These are phyloP conservation scores for Spea hammondii DNA, from an alignment of 2,797 vertebrate species.

Conservation along the genomic window DNA sequence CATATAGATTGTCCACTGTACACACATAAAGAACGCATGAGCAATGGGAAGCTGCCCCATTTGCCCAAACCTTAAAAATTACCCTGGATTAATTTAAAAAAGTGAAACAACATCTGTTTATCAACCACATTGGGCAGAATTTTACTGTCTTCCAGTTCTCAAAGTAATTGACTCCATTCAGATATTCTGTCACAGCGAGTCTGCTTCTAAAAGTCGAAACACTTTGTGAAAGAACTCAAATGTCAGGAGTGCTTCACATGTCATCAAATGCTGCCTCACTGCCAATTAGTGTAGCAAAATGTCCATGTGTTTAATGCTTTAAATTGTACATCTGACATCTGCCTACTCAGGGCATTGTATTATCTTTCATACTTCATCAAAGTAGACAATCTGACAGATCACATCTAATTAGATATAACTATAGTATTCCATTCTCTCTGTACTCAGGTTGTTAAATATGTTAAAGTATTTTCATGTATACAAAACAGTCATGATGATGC, in stretches of 20 bases:
- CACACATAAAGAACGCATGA: too few relatives aligned
- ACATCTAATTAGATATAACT: slow-evolving; percentile 35
- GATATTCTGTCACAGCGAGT: slow-evolving; percentile 39
- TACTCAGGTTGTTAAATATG: slow-evolving; percentile 39
- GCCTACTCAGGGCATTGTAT: slow-evolving; percentile 30
- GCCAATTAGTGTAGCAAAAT: slow-evolving; percentile 53
- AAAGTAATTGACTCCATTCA: slow-evolving; percentile 44
- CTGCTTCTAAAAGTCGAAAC: slow-evolving; percentile 28
- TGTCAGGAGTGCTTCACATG: slow-evolving; percentile 46
- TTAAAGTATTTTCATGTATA: slow-evolving; percentile 17
- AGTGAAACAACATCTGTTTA: background rate
- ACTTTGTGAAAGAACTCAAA: slow-evolving; percentile 37
- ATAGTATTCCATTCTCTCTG: too few relatives aligned
- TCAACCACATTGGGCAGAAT: background rate
- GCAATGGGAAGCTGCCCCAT: too few relatives aligned
- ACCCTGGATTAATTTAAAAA: too few relatives aligned
- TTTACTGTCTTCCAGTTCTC: slow-evolving; percentile 18
- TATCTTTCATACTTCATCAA: slow-evolving; percentile 41
- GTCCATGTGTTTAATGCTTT: slow-evolving; percentile 52
- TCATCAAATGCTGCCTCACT: slow-evolving; percentile 41
- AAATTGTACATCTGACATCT: slow-evolving; percentile 48
- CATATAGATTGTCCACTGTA: too few relatives aligned
- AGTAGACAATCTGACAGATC: slow-evolving; percentile 48
- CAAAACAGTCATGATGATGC: too few relatives aligned
- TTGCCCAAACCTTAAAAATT: too few relatives aligned